Base-by-base conservation (phyloP, 2,113 vertebrate genomes). In the Jaculus jaculus region DNA sequence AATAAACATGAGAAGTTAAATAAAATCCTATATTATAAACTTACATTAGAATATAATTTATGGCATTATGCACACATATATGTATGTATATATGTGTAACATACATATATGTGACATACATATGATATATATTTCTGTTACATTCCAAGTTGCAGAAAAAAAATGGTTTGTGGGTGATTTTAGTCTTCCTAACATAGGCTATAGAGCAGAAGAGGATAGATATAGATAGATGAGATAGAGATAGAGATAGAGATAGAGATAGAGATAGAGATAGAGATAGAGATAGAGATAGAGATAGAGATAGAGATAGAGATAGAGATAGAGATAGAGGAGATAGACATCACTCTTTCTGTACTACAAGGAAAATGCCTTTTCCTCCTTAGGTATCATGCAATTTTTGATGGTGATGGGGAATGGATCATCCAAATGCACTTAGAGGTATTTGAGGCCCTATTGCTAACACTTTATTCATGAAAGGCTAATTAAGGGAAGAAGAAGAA, bases 401-500 rank as follows among this genome's bases (percentile, higher is more conserved):
- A 92, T 72, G n/a, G 79, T 24, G 7, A 94, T 84, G 4, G 13
- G 20, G 9, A 72, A 20, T 69, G 39, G 16, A 61, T n/a, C 23
- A 85, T 3, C 20, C 6, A 71, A 32, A 39, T n/a, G 78, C 10
- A 61, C 7, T 47, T 92, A 78, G 74, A 65, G 18, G 13, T 88
- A 69, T 91, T 92, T 60, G 88, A 87, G 51, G 30, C 32, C 17
- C 8, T 23, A 47, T 51, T 84, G 69, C 23, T 30, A 79, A 66
- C 47, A 20, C 78, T 69, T 82, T 28, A 74, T 20, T 66, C 26
- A 51, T 74, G 34, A n/a, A 34, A 74, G 7, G 26, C 24, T 39
- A 81, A 81, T 58, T 94, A 71, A 94, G 51, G 65, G 69, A 79
- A 21, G 18, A 92, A 92, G 92, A 42, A 72, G 28, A 77, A 72